Conservation (phyloP, 2,888 invertebrate species). For the Ypsolopha sequella region DNA sequence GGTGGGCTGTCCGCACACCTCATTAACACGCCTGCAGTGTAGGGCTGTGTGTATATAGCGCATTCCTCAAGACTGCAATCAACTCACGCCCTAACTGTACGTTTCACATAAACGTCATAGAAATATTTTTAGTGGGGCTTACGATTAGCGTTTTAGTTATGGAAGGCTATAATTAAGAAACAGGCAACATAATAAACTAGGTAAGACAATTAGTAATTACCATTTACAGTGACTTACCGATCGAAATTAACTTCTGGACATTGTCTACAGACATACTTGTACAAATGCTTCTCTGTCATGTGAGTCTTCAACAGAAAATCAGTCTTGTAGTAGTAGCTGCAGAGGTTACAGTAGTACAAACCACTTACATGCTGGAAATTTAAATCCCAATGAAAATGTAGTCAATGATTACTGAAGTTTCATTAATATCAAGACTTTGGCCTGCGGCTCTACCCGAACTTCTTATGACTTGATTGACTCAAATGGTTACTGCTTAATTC, state of each 20-base stretch:
- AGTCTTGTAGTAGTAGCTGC: constrained; percentile 49
- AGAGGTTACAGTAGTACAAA: constrained; percentile 37
- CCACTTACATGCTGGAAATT: constrained; percentile 46
- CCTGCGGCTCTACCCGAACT: not conserved
- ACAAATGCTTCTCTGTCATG: constrained; percentile 54
- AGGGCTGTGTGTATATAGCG: no score
- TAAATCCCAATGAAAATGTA: constrained; percentile 3
- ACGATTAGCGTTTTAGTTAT: no score
- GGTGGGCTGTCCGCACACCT: no score
- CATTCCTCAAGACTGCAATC: no score
- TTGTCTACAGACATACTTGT: constrained; percentile 55
- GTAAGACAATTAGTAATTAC: no score
- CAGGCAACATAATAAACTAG: not conserved
- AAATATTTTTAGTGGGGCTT: no score
- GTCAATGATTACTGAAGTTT: not conserved
- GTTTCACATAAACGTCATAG: no score
- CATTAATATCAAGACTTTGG: not conserved
- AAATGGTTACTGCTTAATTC: not conserved
- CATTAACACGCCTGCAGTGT: no score
- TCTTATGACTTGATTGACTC: no score
- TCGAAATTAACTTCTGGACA: constrained; percentile 56
- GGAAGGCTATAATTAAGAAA: not conserved
- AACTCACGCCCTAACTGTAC: no score
- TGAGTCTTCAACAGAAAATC: constrained; percentile 49
- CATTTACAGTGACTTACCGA: constrained; percentile 26